Percentiles rank a stretch among this genome's conserved stretches.
These are phyloP conservation scores for Catocala sponsa DNA, from an alignment of 2,888 invertebrate species.

Conservation along the genomic window DNA sequence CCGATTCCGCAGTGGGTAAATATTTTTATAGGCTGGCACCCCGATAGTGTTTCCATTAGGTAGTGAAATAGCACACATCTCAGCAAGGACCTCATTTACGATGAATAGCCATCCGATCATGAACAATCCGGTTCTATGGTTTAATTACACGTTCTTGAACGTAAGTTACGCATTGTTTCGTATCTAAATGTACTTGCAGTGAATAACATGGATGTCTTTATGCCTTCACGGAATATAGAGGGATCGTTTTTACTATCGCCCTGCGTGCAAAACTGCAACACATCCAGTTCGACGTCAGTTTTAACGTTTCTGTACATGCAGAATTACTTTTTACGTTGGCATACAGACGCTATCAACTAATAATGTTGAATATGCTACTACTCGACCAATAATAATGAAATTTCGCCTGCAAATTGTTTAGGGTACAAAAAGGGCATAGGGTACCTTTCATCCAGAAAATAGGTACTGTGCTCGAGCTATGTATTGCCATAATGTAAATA, in stretches of 20 bases:
- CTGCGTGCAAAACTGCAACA: slow-evolving; percentile 10
- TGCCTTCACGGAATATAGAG: slow-evolving; percentile 45
- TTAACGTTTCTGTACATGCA: slow-evolving; percentile 3
- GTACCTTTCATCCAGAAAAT: too few relatives aligned
- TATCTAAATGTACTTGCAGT: slow-evolving; percentile 57
- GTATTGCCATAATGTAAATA: too few relatives aligned
- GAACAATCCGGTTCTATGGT: slow-evolving; percentile 68
- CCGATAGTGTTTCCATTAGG: slow-evolving; percentile 65
- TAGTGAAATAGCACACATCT: slow-evolving; percentile 71
- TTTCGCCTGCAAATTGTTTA: too few relatives aligned
- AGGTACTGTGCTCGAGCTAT: too few relatives aligned
- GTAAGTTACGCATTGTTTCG: slow-evolving; percentile 62
- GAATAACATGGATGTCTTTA: slow-evolving; percentile 50
- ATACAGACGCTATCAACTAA: background rate
- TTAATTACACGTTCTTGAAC: slow-evolving; percentile 73
- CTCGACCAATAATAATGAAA: too few relatives aligned
- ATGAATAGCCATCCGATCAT: slow-evolving; percentile 67
- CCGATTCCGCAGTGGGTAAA: slow-evolving; percentile 6
- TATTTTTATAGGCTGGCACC: slow-evolving; percentile 53
- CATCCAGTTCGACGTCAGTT: background rate
- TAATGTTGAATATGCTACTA: too few relatives aligned
- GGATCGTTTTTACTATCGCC: slow-evolving; percentile 37
- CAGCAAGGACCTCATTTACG: slow-evolving; percentile 75
- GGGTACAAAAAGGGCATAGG: too few relatives aligned
- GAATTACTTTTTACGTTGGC: background rate